A percentile compares a stretch with the other conserved stretches of the same genome.
phyloP scores from a whole-genome alignment of 2,113 vertebrate genomes.

The Balaenoptera acutorostrata region DNA sequence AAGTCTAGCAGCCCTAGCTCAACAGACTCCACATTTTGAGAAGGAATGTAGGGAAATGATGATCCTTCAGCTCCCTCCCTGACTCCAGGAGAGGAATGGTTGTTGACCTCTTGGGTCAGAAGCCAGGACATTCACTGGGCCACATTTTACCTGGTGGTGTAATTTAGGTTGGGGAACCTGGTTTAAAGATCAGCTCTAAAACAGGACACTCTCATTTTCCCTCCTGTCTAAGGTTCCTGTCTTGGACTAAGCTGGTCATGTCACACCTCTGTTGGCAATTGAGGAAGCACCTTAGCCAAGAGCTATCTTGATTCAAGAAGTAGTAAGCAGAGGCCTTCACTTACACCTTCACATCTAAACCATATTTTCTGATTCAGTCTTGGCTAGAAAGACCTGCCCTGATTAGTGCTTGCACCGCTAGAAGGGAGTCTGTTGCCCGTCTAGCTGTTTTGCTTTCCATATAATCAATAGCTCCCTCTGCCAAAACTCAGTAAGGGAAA shows the following conservation, averaged over 20 bases:
- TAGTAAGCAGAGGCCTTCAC: neutral
- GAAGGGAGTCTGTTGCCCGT: neutral
- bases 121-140: neutral
- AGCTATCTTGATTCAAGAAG: neutral
- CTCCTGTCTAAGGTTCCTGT: neutral
- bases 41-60: neutral
- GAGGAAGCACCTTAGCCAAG: neutral
- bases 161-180: neutral
- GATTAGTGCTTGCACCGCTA: neutral
- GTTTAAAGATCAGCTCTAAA: neutral
- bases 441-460: neutral
- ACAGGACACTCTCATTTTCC: neutral
- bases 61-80: neutral
- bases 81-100: fast-evolving
- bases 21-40: neutral
- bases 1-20: neutral
- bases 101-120: neutral
- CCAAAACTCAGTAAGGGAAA: neutral
- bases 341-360: neutral
- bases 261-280: neutral
- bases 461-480: neutral
- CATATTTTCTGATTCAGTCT: neutral
- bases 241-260: neutral
- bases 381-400: neutral
- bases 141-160: neutral